Evolutionary conservation across 2,797 vertebrate species (phyloP).

Genomic region (Megalops cyprinoides): DNA sequence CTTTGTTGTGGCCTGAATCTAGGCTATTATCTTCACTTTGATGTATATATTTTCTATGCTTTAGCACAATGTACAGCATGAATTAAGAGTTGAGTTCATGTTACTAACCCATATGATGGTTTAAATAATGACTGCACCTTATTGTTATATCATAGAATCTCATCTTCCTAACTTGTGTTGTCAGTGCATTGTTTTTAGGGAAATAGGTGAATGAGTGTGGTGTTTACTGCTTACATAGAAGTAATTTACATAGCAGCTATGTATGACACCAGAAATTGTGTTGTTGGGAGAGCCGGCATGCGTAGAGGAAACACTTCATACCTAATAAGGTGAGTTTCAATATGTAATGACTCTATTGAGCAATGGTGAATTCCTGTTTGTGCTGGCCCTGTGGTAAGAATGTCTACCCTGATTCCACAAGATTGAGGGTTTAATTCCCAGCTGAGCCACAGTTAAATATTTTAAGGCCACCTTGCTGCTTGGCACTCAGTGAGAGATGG

Average conservation of each 20-base stretch:
- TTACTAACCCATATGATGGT: background rate
- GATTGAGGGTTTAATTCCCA: background rate
- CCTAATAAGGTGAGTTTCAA: background rate
- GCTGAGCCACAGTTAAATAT: background rate
- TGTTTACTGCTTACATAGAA: background rate
- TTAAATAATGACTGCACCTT: background rate
- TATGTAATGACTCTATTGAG: background rate
- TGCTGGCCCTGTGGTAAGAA: background rate
- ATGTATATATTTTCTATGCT: background rate
- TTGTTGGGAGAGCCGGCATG: background rate
- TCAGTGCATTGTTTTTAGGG: no score
- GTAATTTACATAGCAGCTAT: constrained; percentile 1
- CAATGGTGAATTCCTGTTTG: constrained; percentile 2
- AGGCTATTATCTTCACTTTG: background rate
- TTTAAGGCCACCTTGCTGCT: background rate
- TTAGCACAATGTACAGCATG: background rate
- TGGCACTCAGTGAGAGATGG: constrained; percentile 9
- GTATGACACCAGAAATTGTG: background rate
- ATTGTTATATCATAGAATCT: no score
- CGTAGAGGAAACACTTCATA: background rate
- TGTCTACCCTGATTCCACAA: background rate
- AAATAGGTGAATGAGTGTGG: background rate
- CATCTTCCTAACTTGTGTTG: no score
- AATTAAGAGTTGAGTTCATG: no score
- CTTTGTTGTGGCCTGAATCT: no score